Evolutionary conservation across 1,140 invertebrate genomes (phyloP), one percentile per base, ranked within the genome.

Genomic region (Piezodorus guildinii): DNA sequence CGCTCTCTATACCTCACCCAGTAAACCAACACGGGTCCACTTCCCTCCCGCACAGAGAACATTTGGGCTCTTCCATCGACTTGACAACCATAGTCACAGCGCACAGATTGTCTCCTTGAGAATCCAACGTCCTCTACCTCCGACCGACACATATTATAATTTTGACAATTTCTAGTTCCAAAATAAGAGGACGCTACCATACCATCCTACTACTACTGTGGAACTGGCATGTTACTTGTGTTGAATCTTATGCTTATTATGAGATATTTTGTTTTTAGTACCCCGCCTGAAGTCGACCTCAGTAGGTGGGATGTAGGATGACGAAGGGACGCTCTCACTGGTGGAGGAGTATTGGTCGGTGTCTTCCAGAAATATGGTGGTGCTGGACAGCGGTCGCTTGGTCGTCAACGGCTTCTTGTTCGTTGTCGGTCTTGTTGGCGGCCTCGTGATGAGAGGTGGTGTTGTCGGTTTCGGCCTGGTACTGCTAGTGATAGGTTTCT

Each of bases 201-300:
- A 5, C 15, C 15, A n/a, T 19, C 15, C 15, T n/a, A 46, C 45
- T 46, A 46, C 15, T n/a, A 46, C 45, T 46, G 27, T 30, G 27
- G 27, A 30, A 30, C 27, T 30, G 27, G 8, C 27, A 30, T 30
- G 3, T 17, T 19, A 19, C 12, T 52, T 52, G 21, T 52, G 16
- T 4, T 52, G 16, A 3, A 52, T 52, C 21, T 52, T 52, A 52
- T 17, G 51, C 21, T 23, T 52, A 23, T n/a, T 52, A 30, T 30
- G 27, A 30, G 27, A 30, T 30, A 30, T 30, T 30, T 30, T 30
- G 27, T 30, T 3, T 52, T 52, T 52, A 2, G 51, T 79, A 87
- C 86, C 79, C 73, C 80, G 81, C 73, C 79, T 81, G 65, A 82
- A 84, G 63, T 83, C 80, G 25, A 79, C 77, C 65, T 79, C 74